These are phyloP conservation scores for Zaprionus inermis DNA, from an alignment of 1,140 invertebrate genomes.

Conservation along the genomic window DNA sequence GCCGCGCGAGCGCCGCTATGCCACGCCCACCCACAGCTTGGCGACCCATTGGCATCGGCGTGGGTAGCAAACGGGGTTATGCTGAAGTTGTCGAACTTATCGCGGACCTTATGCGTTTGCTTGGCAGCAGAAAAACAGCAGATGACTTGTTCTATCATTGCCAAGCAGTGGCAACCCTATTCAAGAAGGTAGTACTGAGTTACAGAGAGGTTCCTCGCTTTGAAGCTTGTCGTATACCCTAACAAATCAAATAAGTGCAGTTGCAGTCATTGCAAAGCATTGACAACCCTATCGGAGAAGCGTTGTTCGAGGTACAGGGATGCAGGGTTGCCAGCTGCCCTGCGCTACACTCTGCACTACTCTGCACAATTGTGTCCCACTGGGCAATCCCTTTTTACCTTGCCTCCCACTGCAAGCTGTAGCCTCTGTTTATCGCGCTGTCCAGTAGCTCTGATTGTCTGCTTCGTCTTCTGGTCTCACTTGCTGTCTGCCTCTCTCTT, in stretches of 20 bases:
- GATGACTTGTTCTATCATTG: no score
- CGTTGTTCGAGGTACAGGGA: no score
- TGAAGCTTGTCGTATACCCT: no score
- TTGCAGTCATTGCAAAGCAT: neutral
- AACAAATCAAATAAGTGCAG: no score
- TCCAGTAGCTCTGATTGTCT: conserved; percentile 9
- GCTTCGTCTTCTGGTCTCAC: conserved; percentile 2
- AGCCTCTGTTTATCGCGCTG: conserved; percentile 14
- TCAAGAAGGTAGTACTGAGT: no score
- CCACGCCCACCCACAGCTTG: neutral
- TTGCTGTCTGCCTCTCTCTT: neutral
- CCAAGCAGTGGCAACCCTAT: no score
- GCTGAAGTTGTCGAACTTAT: neutral
- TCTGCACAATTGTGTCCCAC: neutral
- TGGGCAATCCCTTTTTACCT: conserved; percentile 24
- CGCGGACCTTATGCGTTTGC: neutral
- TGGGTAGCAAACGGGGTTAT: neutral
- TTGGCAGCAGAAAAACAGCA: neutral
- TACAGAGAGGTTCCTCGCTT: no score
- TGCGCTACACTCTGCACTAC: neutral
- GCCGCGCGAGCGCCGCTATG: conserved; percentile 44
- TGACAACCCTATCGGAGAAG: neutral
- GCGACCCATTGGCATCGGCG: neutral
- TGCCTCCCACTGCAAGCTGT: conserved; percentile 1
- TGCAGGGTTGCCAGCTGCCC: neutral